Evolutionary conservation across 2,888 invertebrate species (phyloP).

Genomic region (Ichneumoninae sp.): DNA sequence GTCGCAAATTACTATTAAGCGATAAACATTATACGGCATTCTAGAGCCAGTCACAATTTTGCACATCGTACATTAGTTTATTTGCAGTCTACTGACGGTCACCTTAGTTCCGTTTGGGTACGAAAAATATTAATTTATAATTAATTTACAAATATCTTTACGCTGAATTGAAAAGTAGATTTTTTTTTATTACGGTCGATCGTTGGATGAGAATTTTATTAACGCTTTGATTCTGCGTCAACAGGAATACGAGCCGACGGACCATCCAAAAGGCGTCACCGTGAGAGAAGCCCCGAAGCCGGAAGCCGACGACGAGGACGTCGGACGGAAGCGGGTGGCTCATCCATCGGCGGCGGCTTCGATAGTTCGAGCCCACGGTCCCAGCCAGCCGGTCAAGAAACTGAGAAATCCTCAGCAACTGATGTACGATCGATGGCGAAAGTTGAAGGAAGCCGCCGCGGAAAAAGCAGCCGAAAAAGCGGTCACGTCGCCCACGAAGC

Average conservation of each 20-base stretch:
- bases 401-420: slow-evolving; percentile 78
- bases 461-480: slow-evolving; percentile 75
- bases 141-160: too few relatives aligned
- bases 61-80: too few relatives aligned
- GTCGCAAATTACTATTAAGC: too few relatives aligned
- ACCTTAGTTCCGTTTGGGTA: too few relatives aligned
- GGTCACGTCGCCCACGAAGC: slow-evolving; percentile 8
- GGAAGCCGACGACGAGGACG: slow-evolving; percentile 74
- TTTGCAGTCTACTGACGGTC: too few relatives aligned
- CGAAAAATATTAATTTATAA: too few relatives aligned
- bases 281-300: slow-evolving; percentile 72
- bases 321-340: slow-evolving; percentile 90
- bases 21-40: too few relatives aligned
- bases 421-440: slow-evolving; percentile 82
- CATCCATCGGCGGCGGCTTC: slow-evolving; percentile 85
- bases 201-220: slow-evolving; percentile 33
- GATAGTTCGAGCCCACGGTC: slow-evolving; percentile 72
- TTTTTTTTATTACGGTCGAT: slow-evolving; percentile 6
- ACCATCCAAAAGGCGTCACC: slow-evolving; percentile 75
- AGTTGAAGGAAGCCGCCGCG: slow-evolving; percentile 77
- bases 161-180: not conserved
- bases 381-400: slow-evolving; percentile 76
- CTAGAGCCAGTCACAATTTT: too few relatives aligned
- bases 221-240: slow-evolving; percentile 14
- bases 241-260: slow-evolving; percentile 81